phyloP scores from a whole-genome alignment of 1,140 invertebrate genomes.

The Physella acuta region DNA sequence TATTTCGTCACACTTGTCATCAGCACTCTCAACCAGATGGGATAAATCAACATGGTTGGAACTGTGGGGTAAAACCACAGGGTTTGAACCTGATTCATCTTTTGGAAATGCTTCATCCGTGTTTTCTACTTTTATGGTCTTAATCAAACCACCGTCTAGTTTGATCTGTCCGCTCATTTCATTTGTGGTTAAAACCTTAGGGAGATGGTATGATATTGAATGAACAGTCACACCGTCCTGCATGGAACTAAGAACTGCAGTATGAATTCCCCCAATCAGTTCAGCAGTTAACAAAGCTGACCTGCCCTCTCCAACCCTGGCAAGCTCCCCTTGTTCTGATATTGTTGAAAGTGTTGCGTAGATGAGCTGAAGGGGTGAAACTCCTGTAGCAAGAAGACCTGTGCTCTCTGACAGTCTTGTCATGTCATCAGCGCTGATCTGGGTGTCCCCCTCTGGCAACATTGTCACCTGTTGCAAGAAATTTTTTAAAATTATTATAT shows the following conservation, averaged over 20 bases:
- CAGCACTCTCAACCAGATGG: too few relatives aligned
- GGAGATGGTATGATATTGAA: conserved; percentile 20
- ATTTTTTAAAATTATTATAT: not conserved
- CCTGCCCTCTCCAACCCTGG: conserved; percentile 6
- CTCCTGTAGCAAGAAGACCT: not conserved
- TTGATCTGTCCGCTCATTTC: too few relatives aligned
- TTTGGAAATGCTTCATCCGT: too few relatives aligned
- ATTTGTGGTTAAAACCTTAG: too few relatives aligned
- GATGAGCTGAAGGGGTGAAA: conserved; percentile 19
- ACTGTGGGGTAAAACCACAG: too few relatives aligned
- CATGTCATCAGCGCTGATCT: conserved; percentile 25
- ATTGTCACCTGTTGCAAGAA: conserved; percentile 18
- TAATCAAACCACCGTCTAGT: not conserved
- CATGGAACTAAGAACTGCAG: conserved; percentile 23
- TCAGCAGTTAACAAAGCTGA: conserved; percentile 19
- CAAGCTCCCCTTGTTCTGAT: conserved; percentile 6
- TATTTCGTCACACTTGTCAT: not conserved
- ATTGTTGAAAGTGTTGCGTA: conserved; percentile 20
- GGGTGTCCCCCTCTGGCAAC: conserved; percentile 21
- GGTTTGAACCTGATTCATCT: too few relatives aligned
- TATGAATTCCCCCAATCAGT: conserved; percentile 24
- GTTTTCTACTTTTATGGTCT: not conserved
- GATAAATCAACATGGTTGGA: too few relatives aligned
- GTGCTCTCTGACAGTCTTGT: conserved; percentile 20
- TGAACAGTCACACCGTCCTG: conserved; percentile 19